These are phyloP conservation scores for Equus przewalskii DNA, from an alignment of 2,113 vertebrate species.

Conservation along the genomic window DNA sequence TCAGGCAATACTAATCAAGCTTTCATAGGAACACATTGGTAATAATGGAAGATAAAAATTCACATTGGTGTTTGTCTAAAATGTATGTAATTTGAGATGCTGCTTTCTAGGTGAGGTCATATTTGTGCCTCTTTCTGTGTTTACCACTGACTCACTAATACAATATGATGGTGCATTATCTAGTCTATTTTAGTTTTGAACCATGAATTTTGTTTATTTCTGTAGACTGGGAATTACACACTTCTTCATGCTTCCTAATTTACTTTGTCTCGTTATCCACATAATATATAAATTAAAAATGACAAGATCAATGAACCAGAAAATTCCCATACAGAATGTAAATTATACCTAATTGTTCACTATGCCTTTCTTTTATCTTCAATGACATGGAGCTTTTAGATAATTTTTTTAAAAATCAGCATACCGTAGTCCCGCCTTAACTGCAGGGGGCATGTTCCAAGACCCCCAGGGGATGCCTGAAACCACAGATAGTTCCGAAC, in stretches of 20 bases:
- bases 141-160: fast-evolving
- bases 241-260: neutral
- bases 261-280: neutral
- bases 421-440: too few species aligned
- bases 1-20: neutral
- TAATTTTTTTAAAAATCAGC: neutral
- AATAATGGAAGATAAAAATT: neutral
- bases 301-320: neutral
- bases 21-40: fast-evolving
- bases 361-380: neutral
- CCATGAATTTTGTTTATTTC: neutral
- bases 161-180: fast-evolving
- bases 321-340: neutral
- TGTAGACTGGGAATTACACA: neutral
- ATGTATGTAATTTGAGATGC: too few species aligned
- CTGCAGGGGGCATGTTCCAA: too few species aligned
- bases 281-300: neutral
- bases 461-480: too few species aligned
- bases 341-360: neutral
- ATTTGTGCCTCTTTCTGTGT: fast-evolving
- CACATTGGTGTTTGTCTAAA: neutral
- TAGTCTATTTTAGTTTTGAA: neutral
- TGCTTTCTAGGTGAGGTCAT: fast-evolving
- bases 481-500: too few species aligned
- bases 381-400: neutral